Evolutionary conservation across 2,113 vertebrate species (phyloP).

Genomic region (Sylvia atricapilla): DNA sequence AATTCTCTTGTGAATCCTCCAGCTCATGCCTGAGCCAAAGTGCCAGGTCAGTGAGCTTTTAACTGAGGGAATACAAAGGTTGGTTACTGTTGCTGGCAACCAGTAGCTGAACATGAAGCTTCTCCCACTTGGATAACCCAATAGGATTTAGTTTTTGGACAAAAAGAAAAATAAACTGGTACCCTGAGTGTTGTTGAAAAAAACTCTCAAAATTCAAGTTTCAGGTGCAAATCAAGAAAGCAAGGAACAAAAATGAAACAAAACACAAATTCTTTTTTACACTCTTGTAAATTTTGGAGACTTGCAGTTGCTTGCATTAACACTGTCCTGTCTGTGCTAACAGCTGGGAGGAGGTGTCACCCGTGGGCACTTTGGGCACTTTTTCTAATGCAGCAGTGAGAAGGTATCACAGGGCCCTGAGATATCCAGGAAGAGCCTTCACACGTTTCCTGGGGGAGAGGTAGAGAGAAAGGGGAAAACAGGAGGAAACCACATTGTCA

Average conservation of each 20-base stretch:
- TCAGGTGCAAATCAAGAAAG: neutral
- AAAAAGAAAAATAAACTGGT: neutral
- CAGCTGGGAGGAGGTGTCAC: rapidly evolving
- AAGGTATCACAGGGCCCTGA: neutral
- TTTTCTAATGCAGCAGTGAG: neutral
- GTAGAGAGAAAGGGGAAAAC: neutral
- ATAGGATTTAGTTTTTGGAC: neutral
- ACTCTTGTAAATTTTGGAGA: neutral
- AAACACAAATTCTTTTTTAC: neutral
- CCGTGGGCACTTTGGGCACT: neutral
- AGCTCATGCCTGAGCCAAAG: neutral
- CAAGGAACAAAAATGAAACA: neutral
- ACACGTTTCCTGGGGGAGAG: neutral
- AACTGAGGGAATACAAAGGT: neutral
- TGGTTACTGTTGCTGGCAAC: neutral
- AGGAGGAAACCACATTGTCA: neutral
- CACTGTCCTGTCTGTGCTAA: neutral
- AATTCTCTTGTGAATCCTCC: neutral
- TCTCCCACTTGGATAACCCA: neutral
- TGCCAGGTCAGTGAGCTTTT: neutral
- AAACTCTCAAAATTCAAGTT: neutral
- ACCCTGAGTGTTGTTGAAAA: neutral
- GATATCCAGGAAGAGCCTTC: neutral
- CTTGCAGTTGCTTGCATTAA: neutral
- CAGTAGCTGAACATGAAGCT: neutral